A percentile compares a stretch with the other conserved stretches of the same genome.
Evolutionary conservation across 1,140 invertebrate species (phyloP).

Genomic region (Zaprionus africanus): DNA sequence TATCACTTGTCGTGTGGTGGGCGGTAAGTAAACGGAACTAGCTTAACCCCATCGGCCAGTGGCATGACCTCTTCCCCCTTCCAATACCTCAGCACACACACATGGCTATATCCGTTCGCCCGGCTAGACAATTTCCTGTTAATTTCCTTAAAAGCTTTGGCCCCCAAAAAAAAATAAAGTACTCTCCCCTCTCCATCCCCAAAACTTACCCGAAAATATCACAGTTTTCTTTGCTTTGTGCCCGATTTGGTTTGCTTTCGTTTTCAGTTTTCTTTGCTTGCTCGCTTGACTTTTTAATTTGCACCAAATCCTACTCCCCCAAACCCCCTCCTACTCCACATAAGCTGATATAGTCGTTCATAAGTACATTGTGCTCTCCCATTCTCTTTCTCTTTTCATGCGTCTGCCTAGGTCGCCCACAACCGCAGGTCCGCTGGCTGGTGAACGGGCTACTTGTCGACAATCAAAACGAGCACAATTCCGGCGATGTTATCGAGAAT

Average conservation of each 20-base stretch:
- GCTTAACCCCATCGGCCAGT: conserved; percentile 48
- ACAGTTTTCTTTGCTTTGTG: conserved; percentile 63
- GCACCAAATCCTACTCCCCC: conserved; percentile 46
- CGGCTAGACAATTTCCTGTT: conserved; percentile 83
- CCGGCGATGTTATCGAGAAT: conserved; percentile 93
- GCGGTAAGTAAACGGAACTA: conserved; percentile 85
- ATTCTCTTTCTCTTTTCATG: conserved; percentile 4
- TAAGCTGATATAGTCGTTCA: conserved; percentile 24
- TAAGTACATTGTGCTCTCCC: conserved; percentile 30
- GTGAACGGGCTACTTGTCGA: conserved; percentile 91
- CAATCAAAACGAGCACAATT: conserved; percentile 92
- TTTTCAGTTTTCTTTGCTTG: conserved; percentile 33
- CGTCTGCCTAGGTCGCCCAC: conserved; percentile 86
- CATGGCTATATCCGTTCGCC: conserved; percentile 66
- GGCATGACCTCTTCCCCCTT: background rate
- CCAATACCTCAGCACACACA: conserved; percentile 40
- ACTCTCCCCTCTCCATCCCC: background rate
- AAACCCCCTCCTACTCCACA: background rate
- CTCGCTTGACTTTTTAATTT: conserved; percentile 81
- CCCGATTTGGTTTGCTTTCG: conserved; percentile 42
- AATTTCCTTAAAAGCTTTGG: conserved; percentile 84
- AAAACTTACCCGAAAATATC: conserved; percentile 59
- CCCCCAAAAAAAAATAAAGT: conserved; percentile 50
- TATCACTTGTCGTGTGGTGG: conserved; percentile 86
- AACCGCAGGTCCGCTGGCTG: conserved; percentile 89